These are phyloP conservation scores for Byasa hedistus DNA, from an alignment of 2,888 invertebrate genomes.

Conservation along the genomic window DNA sequence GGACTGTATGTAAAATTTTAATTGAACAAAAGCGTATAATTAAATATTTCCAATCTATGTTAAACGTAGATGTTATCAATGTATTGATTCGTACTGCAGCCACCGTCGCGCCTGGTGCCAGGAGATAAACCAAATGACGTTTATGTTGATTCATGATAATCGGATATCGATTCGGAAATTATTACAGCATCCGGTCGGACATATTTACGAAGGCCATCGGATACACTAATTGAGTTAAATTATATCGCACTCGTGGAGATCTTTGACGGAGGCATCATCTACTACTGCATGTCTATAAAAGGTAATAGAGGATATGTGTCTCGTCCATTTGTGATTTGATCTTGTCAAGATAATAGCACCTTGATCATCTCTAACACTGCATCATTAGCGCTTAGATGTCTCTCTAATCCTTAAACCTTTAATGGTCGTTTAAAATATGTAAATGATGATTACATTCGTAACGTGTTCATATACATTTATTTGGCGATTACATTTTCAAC, in stretches of 20 bases:
- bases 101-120: not conserved
- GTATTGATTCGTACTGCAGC: constrained; percentile 6
- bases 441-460: too few relatives aligned
- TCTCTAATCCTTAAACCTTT: too few relatives aligned
- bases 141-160: constrained; percentile 7
- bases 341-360: too few relatives aligned
- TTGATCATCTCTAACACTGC: not conserved
- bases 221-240: not conserved
- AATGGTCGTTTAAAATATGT: too few relatives aligned
- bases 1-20: not conserved
- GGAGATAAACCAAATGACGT: constrained; percentile 12
- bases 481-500: too few relatives aligned
- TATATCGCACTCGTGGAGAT: not conserved
- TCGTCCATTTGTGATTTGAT: not conserved
- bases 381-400: not conserved
- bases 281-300: not conserved
- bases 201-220: not conserved
- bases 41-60: not conserved
- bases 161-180: not conserved
- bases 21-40: not conserved
- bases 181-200: not conserved
- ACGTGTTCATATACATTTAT: too few relatives aligned
- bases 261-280: too few relatives aligned
- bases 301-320: not conserved
- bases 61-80: not conserved